Evolutionary conservation across 2,797 vertebrate genomes (phyloP).

Genomic region (Sebastolobus alascanus): DNA sequence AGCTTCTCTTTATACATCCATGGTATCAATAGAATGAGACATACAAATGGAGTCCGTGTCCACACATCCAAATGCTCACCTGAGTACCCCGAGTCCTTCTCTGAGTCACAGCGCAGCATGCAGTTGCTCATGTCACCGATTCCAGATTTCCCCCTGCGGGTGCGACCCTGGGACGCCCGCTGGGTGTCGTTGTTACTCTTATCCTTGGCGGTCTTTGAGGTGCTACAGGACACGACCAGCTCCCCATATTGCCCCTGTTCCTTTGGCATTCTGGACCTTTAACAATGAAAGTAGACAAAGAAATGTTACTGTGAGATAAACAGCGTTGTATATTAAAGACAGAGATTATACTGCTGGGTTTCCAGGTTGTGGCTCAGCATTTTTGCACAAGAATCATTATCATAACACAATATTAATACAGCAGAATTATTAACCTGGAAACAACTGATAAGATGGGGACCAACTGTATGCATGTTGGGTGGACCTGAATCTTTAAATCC

Average conservation of each 20-base stretch:
- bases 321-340: not conserved
- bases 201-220: conserved; percentile 78
- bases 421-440: too few relatives aligned
- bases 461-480: too few relatives aligned
- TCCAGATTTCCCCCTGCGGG: conserved; percentile 19
- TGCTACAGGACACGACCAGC: conserved; percentile 9
- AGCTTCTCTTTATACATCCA: too few relatives aligned
- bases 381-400: too few relatives aligned
- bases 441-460: too few relatives aligned
- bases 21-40: too few relatives aligned
- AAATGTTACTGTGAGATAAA: not conserved
- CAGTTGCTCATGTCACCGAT: conserved; percentile 35
- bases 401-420: too few relatives aligned
- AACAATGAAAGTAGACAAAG: not conserved
- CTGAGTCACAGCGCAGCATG: conserved; percentile 67
- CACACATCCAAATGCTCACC: conserved; percentile 52
- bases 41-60: too few relatives aligned
- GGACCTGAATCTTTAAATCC: too few relatives aligned
- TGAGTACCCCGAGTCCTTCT: conserved; percentile 80
- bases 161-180: conserved; percentile 61
- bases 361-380: too few relatives aligned
- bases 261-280: conserved; percentile 73
- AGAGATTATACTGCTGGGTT: too few relatives aligned
- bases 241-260: conserved; percentile 64
- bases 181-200: conserved; percentile 75